Conservation (phyloP, 2,888 invertebrate genomes). For the Himalopsyche tibetana region DNA sequence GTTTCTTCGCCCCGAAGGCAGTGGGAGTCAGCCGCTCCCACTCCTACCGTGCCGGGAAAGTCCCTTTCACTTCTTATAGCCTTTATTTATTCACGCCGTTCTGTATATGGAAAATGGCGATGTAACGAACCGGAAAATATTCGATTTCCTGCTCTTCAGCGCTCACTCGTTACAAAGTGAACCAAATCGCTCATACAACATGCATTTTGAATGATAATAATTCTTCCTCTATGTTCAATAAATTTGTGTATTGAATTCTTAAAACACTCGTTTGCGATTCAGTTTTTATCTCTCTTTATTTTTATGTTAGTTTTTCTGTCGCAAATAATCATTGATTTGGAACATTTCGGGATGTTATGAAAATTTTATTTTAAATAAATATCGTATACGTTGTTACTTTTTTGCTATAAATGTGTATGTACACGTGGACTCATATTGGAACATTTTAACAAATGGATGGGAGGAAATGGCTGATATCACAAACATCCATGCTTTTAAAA, state of each 20-base stretch:
- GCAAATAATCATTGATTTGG: background rate
- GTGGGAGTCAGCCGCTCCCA: constrained; percentile 3
- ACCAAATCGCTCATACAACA: constrained; percentile 22
- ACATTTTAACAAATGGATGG: too few species aligned
- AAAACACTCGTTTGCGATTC: background rate
- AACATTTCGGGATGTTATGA: background rate
- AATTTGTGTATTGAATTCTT: constrained; percentile 3
- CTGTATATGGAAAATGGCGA: constrained; percentile 56
- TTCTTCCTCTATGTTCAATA: background rate
- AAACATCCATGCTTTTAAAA: too few species aligned
- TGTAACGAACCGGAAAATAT: constrained; percentile 64
- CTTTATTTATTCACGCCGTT: constrained; percentile 62
- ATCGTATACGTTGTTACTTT: too few species aligned
- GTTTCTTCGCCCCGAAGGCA: constrained; percentile 39
- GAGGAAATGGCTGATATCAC: too few species aligned
- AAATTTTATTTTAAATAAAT: too few species aligned
- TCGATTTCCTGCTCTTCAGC: constrained; percentile 57
- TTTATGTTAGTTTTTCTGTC: background rate
- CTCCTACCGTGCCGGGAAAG: background rate
- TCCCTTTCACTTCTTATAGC: constrained; percentile 50
- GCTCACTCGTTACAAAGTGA: constrained; percentile 36
- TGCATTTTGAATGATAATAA: constrained; percentile 30
- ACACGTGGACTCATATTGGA: too few species aligned
- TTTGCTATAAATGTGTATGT: too few species aligned
- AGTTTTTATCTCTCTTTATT: background rate